Percentiles rank a stretch among this genome's conserved stretches.
Conservation (phyloP, 2,797 vertebrate species). For the Picus viridis region DNA sequence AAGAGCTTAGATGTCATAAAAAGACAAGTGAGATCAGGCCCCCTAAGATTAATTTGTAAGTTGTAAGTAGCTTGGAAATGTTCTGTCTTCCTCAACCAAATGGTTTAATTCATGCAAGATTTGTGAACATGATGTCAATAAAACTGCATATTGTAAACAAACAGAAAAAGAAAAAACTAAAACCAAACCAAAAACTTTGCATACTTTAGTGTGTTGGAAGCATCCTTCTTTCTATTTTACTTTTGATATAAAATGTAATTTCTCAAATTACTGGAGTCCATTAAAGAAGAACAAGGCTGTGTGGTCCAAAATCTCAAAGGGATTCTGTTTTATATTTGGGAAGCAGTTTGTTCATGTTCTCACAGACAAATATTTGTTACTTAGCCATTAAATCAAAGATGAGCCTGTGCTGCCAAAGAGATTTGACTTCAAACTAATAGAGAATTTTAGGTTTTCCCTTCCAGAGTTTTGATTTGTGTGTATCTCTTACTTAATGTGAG, state of each 20-base stretch:
- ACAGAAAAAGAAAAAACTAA: not conserved
- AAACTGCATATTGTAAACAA: not conserved
- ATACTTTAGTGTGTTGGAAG: not conserved
- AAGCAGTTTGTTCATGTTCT: constrained; percentile 55
- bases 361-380: constrained; percentile 55
- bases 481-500: not conserved
- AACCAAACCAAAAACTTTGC: not conserved
- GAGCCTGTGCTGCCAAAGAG: constrained; percentile 6
- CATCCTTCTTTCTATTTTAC: constrained; percentile 7
- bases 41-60: not conserved
- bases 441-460: constrained; percentile 23
- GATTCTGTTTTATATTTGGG: constrained; percentile 51
- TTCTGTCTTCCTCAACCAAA: not conserved
- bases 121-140: constrained; percentile 2
- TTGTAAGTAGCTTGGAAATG: not conserved
- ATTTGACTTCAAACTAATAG: constrained; percentile 25
- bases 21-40: not conserved
- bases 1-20: not conserved
- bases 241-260: constrained; percentile 46
- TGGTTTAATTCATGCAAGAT: not conserved
- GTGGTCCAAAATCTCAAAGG: constrained; percentile 61
- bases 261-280: constrained; percentile 34
- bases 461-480: constrained; percentile 33
- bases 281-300: constrained; percentile 45
- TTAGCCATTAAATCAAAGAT: constrained; percentile 45